Evolutionary conservation across 2,888 invertebrate genomes (phyloP).

Genomic region (Eugnorisma glareosa): DNA sequence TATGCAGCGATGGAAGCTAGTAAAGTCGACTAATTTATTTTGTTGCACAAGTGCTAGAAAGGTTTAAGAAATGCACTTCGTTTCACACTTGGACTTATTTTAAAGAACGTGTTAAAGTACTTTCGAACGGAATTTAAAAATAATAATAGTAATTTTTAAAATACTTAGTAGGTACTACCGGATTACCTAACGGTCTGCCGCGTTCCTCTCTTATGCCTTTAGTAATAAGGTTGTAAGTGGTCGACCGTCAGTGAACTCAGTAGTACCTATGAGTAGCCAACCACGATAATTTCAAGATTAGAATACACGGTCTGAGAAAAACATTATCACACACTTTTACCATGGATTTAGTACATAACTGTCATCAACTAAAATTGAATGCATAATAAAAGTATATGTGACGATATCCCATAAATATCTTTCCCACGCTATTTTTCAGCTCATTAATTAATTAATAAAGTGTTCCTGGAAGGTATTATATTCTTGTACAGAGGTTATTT

Average conservation of each 20-base stretch:
- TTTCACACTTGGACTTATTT: neutral
- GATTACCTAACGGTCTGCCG: too few species aligned
- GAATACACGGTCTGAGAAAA: neutral
- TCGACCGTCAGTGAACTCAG: too few species aligned
- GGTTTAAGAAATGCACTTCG: neutral
- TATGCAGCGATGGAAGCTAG: conserved; percentile 12
- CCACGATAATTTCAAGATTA: neutral
- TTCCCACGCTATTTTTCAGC: too few species aligned
- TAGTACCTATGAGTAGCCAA: too few species aligned
- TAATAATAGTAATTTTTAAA: too few species aligned
- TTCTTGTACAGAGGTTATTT: too few species aligned
- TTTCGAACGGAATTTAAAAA: accelerated
- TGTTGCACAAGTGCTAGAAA: neutral
- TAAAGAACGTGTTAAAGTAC: neutral
- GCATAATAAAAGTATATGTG: neutral
- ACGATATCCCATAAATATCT: too few species aligned
- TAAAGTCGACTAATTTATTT: conserved; percentile 1
- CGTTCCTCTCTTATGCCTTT: too few species aligned
- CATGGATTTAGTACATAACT: neutral
- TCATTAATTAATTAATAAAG: too few species aligned
- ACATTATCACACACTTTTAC: neutral
- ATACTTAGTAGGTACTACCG: neutral
- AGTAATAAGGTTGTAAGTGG: too few species aligned
- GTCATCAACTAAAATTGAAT: neutral
- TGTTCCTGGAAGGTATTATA: too few species aligned